Evolutionary conservation across 2,113 vertebrate genomes (phyloP), one percentile per base, ranked within the genome.

Genomic region (Hemibates koningsi): DNA sequence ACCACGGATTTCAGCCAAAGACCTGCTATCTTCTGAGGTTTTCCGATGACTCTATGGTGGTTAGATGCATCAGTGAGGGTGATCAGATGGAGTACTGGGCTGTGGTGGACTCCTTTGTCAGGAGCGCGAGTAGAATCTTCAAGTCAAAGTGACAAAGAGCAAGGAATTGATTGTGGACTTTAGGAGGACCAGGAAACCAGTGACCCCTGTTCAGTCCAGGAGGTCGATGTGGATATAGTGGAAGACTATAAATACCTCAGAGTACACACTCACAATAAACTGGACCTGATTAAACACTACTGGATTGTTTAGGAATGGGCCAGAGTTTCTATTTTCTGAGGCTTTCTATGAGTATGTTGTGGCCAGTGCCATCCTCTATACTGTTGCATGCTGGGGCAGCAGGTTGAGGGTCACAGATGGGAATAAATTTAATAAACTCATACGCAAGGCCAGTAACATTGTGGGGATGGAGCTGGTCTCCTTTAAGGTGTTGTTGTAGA

Each of bases 251-350:
- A 66, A 68, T 68, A 66, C 61, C 0, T 66, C 19, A 66, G 61
- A 66, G 1, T 66, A 68, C 61, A 68, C 61, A 38, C 17, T 68
- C 11, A 68, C 10, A 21, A 68, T 21, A 68, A 68, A 38, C 19
- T 38, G 61, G 61, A 66, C 10, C 38, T 21, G 4, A 38, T 68
- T 68, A 68, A 68, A 68, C 61, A 68, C 34, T n/a, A 68, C 19
- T 68, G 34, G 19, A 38, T 38, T 66, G 6, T 38, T 68, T 38
- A 68, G 61, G 34, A 68, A 68, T 13, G 19, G 0, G 11, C 34
- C 10, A 68, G 34, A 66, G 34, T 68, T 36, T 68, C 34, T 68
- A 68, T 68, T 68, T 68, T 38, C 34, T 38, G 61, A 68, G 61
- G 61, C 3, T 66, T 38, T 66, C 61, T 38, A 66, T 21, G 34